These are phyloP conservation scores for Callaeas wilsoni DNA, from an alignment of 2,113 vertebrate genomes.

Conservation along the genomic window DNA sequence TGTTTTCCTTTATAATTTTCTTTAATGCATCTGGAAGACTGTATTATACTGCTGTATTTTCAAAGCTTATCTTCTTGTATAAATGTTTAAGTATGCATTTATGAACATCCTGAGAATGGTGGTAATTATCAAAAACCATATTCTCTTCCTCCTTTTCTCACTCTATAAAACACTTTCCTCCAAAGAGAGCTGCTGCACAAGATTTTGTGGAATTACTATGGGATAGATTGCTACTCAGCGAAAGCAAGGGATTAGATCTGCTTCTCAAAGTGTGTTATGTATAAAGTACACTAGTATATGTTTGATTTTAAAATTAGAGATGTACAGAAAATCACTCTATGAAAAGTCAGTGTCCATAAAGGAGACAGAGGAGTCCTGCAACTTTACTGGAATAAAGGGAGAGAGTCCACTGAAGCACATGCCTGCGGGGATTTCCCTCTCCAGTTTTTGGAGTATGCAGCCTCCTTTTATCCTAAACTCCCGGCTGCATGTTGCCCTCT, in stretches of 20 bases:
- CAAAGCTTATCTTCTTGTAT: background rate
- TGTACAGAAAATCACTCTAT: background rate
- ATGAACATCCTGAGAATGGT: background rate
- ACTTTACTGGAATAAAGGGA: background rate
- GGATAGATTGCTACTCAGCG: background rate
- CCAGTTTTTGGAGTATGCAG: accelerated
- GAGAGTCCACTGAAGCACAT: no score
- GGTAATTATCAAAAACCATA: background rate
- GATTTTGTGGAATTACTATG: background rate
- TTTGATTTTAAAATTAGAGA: background rate
- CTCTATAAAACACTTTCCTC: background rate
- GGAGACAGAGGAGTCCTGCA: background rate
- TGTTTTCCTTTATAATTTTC: background rate
- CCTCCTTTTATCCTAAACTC: no score
- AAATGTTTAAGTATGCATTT: background rate
- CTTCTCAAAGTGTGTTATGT: background rate
- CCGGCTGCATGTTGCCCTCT: accelerated
- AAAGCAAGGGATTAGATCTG: background rate
- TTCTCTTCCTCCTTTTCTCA: background rate
- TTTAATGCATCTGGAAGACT: background rate
- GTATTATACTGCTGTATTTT: background rate
- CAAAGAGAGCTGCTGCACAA: background rate
- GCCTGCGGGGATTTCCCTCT: accelerated
- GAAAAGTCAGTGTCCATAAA: background rate
- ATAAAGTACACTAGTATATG: background rate